Base-by-base conservation (phyloP, 2,113 vertebrate species). In the Psephotus haematonotus region DNA sequence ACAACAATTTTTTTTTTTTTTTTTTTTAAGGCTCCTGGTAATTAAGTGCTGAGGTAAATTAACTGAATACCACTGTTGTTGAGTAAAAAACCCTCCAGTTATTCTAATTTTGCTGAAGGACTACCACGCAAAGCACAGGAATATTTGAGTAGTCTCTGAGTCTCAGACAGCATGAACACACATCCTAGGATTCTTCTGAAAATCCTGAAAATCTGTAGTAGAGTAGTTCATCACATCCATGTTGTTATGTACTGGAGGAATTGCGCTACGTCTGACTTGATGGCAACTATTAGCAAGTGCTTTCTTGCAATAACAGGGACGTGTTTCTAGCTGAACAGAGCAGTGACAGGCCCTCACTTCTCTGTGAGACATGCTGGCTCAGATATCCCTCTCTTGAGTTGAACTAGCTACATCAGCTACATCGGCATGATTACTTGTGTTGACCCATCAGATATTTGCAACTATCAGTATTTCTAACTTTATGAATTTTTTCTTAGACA, bases 231-330 rank as follows among this genome's bases (percentile, higher is more conserved):
- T 49, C 50, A 60, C 15, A 27, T 52, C 62, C 33, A 7, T n/a
- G 13, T 71, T 49, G 31, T 77, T 84, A 25, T 25, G 28, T 67
- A 11, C 24, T 80, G 52, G 24, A 85, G 37, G 59, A 62, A 28
- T 3, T 46, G 16, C 24, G 13, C 28, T 46, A 2, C 1, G 0
- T 39, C 27, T n/a, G 0, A 35, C n/a, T 33, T n/a, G 19, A 28
- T 60, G 41, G 44, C 18, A 46, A 6, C 59, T 29, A 16, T 44
- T 39, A 64, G 23, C 27, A 39, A 18, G 28, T 47, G 44, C 19
- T 68, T 79, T 35, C 53, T 49, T 74, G 15, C 35, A 74, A 47
- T 47, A 62, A 18, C 23, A 24, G 17, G n/a, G 9, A 5, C 6
- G 7, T 35, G 41, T 49, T 84, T 35, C n/a, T 53, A 55, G 23